These are phyloP conservation scores for Monopis laevigella DNA, from an alignment of 2,888 invertebrate species.

Conservation along the genomic window DNA sequence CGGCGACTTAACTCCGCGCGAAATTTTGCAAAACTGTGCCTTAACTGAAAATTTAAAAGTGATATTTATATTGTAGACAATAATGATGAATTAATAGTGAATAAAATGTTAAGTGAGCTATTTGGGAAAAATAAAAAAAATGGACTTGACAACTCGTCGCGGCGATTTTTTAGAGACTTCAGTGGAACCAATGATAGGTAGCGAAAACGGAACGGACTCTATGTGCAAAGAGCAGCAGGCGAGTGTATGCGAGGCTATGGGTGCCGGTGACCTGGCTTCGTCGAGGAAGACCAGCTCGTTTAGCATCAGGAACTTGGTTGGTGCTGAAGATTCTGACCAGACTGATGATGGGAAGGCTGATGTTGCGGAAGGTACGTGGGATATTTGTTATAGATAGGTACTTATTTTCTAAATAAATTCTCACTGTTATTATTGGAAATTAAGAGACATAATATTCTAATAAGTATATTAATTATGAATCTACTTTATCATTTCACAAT, in stretches of 20 bases:
- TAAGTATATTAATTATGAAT: too few species aligned
- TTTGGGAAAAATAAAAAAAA: constrained; percentile 24
- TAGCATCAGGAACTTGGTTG: constrained; percentile 52
- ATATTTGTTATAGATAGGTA: too few species aligned
- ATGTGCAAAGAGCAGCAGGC: constrained; percentile 30
- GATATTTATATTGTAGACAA: neutral
- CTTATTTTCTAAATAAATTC: too few species aligned
- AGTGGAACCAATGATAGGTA: constrained; percentile 25
- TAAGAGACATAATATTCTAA: too few species aligned
- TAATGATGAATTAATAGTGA: neutral
- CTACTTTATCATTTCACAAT: too few species aligned
- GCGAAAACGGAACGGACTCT: constrained; percentile 34
- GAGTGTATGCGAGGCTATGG: constrained; percentile 38
- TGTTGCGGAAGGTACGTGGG: constrained; percentile 41
- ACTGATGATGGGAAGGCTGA: constrained; percentile 39
- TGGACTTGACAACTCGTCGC: constrained; percentile 61
- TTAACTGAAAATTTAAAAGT: neutral
- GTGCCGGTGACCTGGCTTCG: constrained; percentile 37
- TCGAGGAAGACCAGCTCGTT: constrained; percentile 48
- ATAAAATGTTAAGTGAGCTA: neutral
- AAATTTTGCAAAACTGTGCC: neutral
- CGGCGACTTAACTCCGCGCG: neutral
- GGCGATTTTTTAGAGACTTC: constrained; percentile 30
- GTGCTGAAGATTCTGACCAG: constrained; percentile 41
- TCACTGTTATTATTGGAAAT: too few species aligned